Evolutionary conservation across 2,113 vertebrate genomes (phyloP), one percentile per base, ranked within the genome.

Genomic region (Panthera uncia): DNA sequence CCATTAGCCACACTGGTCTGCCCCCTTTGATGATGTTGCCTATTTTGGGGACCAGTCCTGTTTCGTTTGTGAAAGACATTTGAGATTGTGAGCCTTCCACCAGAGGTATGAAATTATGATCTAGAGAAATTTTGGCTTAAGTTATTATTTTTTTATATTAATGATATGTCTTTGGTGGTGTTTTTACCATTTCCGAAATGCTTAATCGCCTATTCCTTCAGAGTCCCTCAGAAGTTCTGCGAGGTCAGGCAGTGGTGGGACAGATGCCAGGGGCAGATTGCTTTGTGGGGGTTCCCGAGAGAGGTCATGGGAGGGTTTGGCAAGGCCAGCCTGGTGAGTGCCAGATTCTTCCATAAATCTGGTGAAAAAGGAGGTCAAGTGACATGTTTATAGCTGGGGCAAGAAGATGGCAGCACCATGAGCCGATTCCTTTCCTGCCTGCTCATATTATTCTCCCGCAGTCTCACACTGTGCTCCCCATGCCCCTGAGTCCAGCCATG

Each of bases 381-480:
- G 50, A 41, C 27, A 1, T 61, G 36, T 50, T 87, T 16, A 21
- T 31, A 66, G 50, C 83, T 33, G 33, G 36, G 52, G 38, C 18
- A 15, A 18, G 63, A 19, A 21, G 52, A 0, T 45, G 31, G 38
- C 10, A 25, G 23, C 74, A 15, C 41, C 1, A 4, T 1, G 52
- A 41, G 41, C n/a, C 7, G 7, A 21, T 36, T 19, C 36, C 16
- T 36, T 38, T 25, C n/a, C 38, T 87, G 73, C 36, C 50, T 16
- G 31, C 69, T 79, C 6, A 13, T 3, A 7, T 12, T 50, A 8
- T 11, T 71, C 31, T 55, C 65, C 36, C 18, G 0, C 11, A 21
- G 7, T 38, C 50, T 29, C 18, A 4, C 1, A 31, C 38, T 29
- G 6, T 0, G 0, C 36, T 31, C 9, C 16, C 18, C 4, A 0